Evolutionary conservation across 2,113 vertebrate genomes (phyloP), one percentile per base, ranked within the genome.

Genomic region (Rutilus rutilus): DNA sequence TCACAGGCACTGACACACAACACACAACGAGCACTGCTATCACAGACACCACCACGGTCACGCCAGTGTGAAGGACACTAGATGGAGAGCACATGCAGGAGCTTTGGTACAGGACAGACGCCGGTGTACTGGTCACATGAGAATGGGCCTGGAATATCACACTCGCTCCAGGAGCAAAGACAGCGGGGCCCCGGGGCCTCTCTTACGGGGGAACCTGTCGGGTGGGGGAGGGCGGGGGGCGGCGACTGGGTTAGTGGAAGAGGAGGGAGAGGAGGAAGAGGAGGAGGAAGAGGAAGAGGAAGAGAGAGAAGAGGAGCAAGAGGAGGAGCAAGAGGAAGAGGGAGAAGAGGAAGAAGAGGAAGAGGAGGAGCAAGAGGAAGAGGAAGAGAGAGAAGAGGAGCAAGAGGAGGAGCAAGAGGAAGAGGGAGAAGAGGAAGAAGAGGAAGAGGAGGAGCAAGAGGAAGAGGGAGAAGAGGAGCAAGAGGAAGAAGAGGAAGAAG

Each of bases 151-250:
- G 54, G 54, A 57, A 3, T 6, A 57, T 2, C 6, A 4, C 7
- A 57, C 54, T 57, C 54, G 92, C 91, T 92, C 83, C 91, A 88
- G 92, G 90, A 90, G 94, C 91, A 91, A 87, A 76, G 91, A 91
- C 87, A 73, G 19, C 45, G 36, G 54, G 36, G 54, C 17, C 52
- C 6, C 52, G 19, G 5, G 52, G 52, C 25, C 86, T 30, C 86
- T 30, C 47, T 93, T 94, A 95, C 11, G 94, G 93, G 12, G 93
- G 94, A 64, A 79, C 93, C 92, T 95, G 94, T 91, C 94, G 90
- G 92, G 94, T 94, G 15, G 94, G 96, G 90, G 96, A 96, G 89
- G 95, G 94, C 87, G 93, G 95, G 92, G 96, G 93, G 91, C 95
- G 94, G 90, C 94, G 94, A 90, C 95, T 96, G 88, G 85, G 25